These are phyloP conservation scores for Argyra leucocephala DNA, from an alignment of 2,888 invertebrate genomes.

Conservation along the genomic window DNA sequence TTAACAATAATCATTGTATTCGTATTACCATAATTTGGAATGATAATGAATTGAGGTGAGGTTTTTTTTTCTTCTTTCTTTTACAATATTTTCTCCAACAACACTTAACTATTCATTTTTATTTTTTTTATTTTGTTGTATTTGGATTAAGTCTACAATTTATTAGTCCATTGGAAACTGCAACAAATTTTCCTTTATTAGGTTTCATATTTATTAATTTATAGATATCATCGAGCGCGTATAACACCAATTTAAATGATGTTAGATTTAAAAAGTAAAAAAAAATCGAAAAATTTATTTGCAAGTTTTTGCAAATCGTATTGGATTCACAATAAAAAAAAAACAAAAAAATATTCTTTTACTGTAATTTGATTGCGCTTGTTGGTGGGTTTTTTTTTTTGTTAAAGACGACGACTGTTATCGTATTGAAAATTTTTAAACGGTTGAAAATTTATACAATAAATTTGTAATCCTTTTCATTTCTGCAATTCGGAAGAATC, in stretches of 20 bases:
- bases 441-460: neutral
- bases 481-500: neutral
- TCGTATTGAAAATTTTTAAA: neutral
- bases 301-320: neutral
- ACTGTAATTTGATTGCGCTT: too few relatives aligned
- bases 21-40: neutral
- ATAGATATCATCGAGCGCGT: neutral
- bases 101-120: too few relatives aligned
- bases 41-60: conserved; percentile 3
- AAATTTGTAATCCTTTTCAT: neutral
- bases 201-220: neutral
- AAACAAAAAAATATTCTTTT: too few relatives aligned
- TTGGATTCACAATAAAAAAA: neutral
- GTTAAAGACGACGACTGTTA: too few relatives aligned
- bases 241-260: neutral
- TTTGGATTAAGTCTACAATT: neutral
- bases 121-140: neutral
- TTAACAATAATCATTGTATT: neutral
- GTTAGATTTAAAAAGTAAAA: neutral
- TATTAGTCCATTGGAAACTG: neutral
- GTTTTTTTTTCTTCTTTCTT: neutral
- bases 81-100: neutral
- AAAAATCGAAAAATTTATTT: neutral
- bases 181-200: neutral
- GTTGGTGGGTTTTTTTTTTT: neutral